Percentiles rank a stretch among this genome's conserved stretches.
Conservation (phyloP, 2,888 invertebrate genomes). For the Nipponacmea schrenckii region DNA sequence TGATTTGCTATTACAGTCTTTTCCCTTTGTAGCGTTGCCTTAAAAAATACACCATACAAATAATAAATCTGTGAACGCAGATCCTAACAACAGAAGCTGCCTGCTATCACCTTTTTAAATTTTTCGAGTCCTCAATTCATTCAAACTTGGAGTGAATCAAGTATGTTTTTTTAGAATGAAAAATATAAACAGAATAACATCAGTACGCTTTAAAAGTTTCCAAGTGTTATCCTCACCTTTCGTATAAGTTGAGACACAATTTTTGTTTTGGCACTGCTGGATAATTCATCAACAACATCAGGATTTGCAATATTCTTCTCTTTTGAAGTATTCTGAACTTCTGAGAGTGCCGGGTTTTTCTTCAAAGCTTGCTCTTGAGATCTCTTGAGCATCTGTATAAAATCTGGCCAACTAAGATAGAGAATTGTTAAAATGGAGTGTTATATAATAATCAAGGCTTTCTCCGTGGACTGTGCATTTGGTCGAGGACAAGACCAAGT, state of each 20-base stretch:
- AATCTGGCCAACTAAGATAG: conserved; percentile 63
- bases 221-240: conserved; percentile 35
- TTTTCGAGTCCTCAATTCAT: no score
- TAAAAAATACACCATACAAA: background rate
- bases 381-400: conserved; percentile 59
- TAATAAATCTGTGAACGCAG: background rate
- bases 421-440: background rate
- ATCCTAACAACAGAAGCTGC: no score
- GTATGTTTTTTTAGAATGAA: no score
- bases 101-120: no score
- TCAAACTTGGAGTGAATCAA: no score
- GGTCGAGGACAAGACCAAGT: no score
- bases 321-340: conserved; percentile 43
- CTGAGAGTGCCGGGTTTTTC: conserved; percentile 44
- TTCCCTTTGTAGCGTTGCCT: background rate
- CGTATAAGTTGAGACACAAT: conserved; percentile 44
- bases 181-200: no score
- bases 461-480: no score
- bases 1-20: background rate
- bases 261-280: conserved; percentile 42
- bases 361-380: conserved; percentile 51
- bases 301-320: conserved; percentile 36
- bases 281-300: conserved; percentile 46
- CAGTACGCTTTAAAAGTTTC: no score
- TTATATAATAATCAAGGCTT: no score